phyloP scores from a whole-genome alignment of 2,113 vertebrate species.

The Tetraodon nigroviridis region DNA sequence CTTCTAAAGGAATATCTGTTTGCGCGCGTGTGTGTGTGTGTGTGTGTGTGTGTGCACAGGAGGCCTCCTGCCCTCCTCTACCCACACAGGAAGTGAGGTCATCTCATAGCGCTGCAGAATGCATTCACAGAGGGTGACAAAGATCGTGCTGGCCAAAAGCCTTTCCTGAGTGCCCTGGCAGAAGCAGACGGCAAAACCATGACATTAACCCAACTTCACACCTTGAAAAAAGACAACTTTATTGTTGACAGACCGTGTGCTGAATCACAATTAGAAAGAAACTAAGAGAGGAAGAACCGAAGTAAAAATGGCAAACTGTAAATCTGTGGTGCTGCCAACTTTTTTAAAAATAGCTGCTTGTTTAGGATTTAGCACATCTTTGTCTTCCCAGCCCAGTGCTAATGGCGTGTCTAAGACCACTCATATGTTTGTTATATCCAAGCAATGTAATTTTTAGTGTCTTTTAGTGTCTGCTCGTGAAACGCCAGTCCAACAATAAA shows the following conservation, averaged over 20 bases:
- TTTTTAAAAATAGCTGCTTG: no score
- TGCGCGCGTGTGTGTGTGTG: no score
- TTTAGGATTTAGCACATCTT: conserved; percentile 35
- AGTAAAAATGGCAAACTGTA: conserved; percentile 14
- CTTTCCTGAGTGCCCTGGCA: conserved; percentile 50
- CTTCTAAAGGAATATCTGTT: conserved; percentile 34
- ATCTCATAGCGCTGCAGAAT: conserved; percentile 56
- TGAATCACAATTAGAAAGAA: background rate
- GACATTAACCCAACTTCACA: no score
- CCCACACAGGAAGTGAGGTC: conserved; percentile 75
- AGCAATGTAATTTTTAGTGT: conserved; percentile 59
- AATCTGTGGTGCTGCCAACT: no score
- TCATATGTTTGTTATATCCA: conserved; percentile 52
- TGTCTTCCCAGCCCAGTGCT: conserved; percentile 33
- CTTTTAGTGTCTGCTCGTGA: conserved; percentile 53
- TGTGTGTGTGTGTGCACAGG: conserved; percentile 37
- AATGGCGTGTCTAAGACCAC: conserved; percentile 39
- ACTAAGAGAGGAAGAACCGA: conserved; percentile 12
- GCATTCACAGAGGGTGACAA: conserved; percentile 52
- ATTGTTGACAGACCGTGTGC: background rate
- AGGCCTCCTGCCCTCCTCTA: conserved; percentile 62
- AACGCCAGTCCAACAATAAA: conserved; percentile 70
- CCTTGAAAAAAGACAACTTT: background rate
- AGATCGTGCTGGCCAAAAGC: conserved; percentile 61
- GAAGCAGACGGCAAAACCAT: conserved; percentile 18